phyloP scores from a whole-genome alignment of 1,140 invertebrate genomes.

The Cydia pomonella region DNA sequence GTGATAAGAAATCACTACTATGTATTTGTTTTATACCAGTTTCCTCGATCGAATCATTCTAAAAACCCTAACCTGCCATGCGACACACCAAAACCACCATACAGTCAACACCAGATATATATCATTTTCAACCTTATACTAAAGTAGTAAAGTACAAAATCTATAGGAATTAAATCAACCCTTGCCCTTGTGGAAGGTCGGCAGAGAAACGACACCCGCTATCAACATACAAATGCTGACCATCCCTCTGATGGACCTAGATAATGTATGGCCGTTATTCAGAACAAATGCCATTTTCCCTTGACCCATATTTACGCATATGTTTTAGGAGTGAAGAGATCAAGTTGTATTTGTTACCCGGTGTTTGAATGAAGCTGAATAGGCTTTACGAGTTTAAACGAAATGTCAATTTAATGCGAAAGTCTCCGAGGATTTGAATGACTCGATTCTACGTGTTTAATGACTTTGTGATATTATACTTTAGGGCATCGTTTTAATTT shows the following conservation, averaged over 20 bases:
- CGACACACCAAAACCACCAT: too few relatives aligned
- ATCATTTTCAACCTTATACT: neutral
- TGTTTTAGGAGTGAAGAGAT: neutral
- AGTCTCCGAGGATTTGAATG: neutral
- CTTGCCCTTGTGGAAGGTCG: neutral
- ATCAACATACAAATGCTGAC: neutral
- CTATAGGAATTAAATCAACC: too few relatives aligned
- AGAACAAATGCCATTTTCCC: neutral
- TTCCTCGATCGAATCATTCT: too few relatives aligned
- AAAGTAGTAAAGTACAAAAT: neutral
- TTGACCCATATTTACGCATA: neutral
- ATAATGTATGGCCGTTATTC: neutral
- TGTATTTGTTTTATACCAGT: too few relatives aligned
- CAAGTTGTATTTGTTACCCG: neutral
- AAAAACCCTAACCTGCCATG: too few relatives aligned
- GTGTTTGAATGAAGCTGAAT: neutral
- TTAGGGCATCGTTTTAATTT: too few relatives aligned
- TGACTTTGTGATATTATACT: too few relatives aligned
- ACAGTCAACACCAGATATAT: too few relatives aligned
- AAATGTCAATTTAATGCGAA: constrained; percentile 5
- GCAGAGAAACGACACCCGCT: neutral
- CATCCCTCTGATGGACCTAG: neutral
- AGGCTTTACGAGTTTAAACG: neutral
- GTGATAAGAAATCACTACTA: too few relatives aligned
- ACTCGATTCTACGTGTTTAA: neutral